A percentile compares a stretch with the other conserved stretches of the same genome.
Evolutionary conservation across 2,113 vertebrate genomes (phyloP).

Genomic region (Acinonyx jubatus): DNA sequence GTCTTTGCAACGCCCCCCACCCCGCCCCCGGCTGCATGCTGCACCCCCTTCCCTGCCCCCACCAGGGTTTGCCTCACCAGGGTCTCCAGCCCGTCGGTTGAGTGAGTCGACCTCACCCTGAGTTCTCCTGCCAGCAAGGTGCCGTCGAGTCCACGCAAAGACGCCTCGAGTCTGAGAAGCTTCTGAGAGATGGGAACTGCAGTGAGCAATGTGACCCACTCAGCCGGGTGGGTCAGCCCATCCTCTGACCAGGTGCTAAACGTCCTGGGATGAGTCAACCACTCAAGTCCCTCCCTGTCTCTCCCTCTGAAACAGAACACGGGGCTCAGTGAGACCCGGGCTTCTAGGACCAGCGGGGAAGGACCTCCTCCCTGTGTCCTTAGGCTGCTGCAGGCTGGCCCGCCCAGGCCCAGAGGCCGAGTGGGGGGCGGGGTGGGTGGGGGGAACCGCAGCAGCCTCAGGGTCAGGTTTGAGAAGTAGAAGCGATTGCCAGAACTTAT

Average conservation of each 20-base stretch:
- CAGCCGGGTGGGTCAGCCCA: neutral
- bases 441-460: neutral
- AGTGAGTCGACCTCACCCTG: neutral
- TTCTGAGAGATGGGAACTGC: neutral
- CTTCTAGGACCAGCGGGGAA: fast-evolving
- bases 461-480: neutral
- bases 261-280: neutral
- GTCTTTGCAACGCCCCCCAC: neutral
- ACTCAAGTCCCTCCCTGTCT: neutral
- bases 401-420: neutral
- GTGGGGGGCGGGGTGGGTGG: neutral
- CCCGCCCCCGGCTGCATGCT: fast-evolving
- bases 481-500: fast-evolving
- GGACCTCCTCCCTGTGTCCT: fast-evolving
- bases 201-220: neutral
- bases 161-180: neutral
- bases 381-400: neutral
- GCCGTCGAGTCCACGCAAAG: neutral
- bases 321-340: fast-evolving
- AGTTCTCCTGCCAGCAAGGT: neutral
- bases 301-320: neutral
- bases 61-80: fast-evolving
- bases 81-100: too few species aligned
- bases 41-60: fast-evolving
- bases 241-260: neutral